These are phyloP conservation scores for Euplagia quadripunctaria DNA, from an alignment of 2,888 invertebrate species.

Conservation along the genomic window DNA sequence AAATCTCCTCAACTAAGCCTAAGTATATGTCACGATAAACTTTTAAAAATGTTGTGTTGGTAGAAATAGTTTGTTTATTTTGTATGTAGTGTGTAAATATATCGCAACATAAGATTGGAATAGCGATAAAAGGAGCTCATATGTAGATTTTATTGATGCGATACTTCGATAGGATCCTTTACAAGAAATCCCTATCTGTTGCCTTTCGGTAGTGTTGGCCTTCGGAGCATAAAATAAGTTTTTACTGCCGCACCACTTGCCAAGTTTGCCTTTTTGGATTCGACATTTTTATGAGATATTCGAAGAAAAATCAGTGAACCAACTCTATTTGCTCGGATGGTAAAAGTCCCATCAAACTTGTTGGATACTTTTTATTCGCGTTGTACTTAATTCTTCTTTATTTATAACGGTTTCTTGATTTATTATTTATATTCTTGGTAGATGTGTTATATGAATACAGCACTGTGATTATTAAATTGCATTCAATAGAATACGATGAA, in stretches of 20 bases:
- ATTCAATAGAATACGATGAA: neutral
- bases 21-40: slow-evolving; percentile 31
- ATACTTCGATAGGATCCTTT: slow-evolving; percentile 59
- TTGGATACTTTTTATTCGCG: slow-evolving; percentile 14
- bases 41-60: slow-evolving; percentile 31
- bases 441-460: neutral
- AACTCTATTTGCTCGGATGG: slow-evolving; percentile 6
- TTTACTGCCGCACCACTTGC: slow-evolving; percentile 50
- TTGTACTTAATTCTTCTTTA: slow-evolving; percentile 9
- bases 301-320: slow-evolving; percentile 27
- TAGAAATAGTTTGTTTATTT: slow-evolving; percentile 35
- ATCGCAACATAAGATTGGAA: slow-evolving; percentile 45
- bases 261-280: slow-evolving; percentile 36
- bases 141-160: slow-evolving; percentile 70
- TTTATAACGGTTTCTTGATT: neutral
- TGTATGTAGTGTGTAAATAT: slow-evolving; percentile 21
- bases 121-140: slow-evolving; percentile 49
- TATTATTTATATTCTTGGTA: neutral
- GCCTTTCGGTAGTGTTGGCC: slow-evolving; percentile 30
- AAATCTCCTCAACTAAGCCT: slow-evolving; percentile 34
- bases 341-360: slow-evolving; percentile 19
- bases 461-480: neutral
- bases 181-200: slow-evolving; percentile 48
- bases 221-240: slow-evolving; percentile 52
- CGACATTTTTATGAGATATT: slow-evolving; percentile 38